Percentiles rank a stretch among this genome's conserved stretches.
phyloP scores from a whole-genome alignment of 30 jellyfish, hydroid and myxozoan genomes.

The Turritopsis dohrnii region DNA sequence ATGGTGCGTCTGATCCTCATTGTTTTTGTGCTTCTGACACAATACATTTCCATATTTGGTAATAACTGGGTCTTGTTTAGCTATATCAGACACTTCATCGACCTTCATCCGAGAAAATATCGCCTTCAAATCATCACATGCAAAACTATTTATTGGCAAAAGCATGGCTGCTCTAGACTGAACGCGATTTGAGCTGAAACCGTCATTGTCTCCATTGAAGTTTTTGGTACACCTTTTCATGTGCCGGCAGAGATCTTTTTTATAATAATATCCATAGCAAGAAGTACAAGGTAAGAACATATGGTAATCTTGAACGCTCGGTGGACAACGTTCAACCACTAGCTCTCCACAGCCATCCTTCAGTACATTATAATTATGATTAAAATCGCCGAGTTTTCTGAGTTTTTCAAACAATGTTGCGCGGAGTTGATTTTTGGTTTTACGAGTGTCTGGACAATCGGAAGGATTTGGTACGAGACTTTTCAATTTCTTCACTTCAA shows the following conservation, averaged over 20 bases:
- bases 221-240: background rate
- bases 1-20: constrained; percentile 2
- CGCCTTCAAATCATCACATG: constrained; percentile 3
- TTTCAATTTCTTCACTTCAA: constrained; percentile 5
- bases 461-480: background rate
- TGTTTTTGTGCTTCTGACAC: background rate
- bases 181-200: background rate
- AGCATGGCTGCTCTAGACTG: constrained; percentile 14
- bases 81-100: constrained; percentile 9
- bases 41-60: constrained; percentile 3
- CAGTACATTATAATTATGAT: background rate
- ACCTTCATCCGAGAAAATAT: background rate
- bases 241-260: constrained; percentile 13
- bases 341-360: background rate
- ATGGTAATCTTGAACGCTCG: background rate
- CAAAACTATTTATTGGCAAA: background rate
- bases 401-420: background rate
- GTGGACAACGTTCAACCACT: constrained; percentile 8
- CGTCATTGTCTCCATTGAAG: background rate
- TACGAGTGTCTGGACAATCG: background rate
- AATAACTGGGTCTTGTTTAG: constrained; percentile 15
- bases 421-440: background rate
- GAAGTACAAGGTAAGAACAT: background rate
- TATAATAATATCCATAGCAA: constrained; percentile 2
- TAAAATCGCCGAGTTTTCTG: background rate